Evolutionary conservation across 2,888 invertebrate genomes (phyloP).

Genomic region (Oeneis ivallda): DNA sequence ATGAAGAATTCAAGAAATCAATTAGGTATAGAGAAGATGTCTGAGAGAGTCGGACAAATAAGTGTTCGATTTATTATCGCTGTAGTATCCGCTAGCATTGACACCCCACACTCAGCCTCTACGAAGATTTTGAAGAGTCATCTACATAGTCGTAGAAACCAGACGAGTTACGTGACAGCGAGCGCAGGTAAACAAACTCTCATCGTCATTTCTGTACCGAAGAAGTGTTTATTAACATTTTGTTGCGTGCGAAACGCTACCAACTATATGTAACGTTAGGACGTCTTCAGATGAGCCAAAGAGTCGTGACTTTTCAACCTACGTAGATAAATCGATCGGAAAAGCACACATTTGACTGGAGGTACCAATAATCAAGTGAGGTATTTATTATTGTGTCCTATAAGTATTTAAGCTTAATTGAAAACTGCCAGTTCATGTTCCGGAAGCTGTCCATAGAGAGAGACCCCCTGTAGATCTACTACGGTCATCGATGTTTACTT

Average conservation of each 20-base stretch:
- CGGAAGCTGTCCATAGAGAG: too few relatives aligned
- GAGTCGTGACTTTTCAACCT: neutral
- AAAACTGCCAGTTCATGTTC: too few relatives aligned
- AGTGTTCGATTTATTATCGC: neutral
- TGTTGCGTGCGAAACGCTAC: constrained; percentile 56
- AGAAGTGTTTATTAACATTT: constrained; percentile 45
- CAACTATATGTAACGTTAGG: constrained; percentile 38
- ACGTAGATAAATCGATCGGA: neutral
- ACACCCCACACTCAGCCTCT: neutral
- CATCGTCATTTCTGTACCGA: constrained; percentile 24
- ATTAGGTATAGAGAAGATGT: neutral
- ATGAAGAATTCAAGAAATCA: too few relatives aligned
- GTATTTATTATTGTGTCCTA: too few relatives aligned
- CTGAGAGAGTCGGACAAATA: neutral
- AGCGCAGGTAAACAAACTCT: constrained; percentile 8
- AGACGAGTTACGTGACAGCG: constrained; percentile 17
- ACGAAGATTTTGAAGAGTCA: constrained; percentile 16
- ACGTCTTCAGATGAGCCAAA: constrained; percentile 1
- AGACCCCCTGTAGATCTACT: neutral
- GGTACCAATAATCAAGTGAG: too few relatives aligned
- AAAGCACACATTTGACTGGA: too few relatives aligned
- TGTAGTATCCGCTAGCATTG: neutral
- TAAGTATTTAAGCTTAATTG: too few relatives aligned
- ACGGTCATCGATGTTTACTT: neutral
- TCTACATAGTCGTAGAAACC: constrained; percentile 13